Evolutionary conservation across 2,888 invertebrate genomes (phyloP).

Genomic region (Coenonympha glycerion): DNA sequence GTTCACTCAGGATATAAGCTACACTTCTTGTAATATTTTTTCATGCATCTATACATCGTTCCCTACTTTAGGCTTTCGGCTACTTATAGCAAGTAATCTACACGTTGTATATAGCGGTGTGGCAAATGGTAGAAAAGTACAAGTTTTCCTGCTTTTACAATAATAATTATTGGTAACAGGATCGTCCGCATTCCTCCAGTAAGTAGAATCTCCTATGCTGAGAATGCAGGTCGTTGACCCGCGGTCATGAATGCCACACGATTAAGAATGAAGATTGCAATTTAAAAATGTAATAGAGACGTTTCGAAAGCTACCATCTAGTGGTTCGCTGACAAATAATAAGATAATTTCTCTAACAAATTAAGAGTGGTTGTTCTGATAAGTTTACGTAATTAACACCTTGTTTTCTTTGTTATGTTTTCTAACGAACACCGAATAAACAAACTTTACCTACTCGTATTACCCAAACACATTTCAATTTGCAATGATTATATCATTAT

Average conservation of each 20-base stretch:
- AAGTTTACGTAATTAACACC: too few species aligned
- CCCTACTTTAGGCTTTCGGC: too few species aligned
- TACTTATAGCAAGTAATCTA: too few species aligned
- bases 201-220: slow-evolving; percentile 36
- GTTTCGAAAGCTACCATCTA: slow-evolving; percentile 1
- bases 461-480: slow-evolving; percentile 38
- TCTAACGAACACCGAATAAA: too few species aligned
- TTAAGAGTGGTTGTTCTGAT: slow-evolving; percentile 1
- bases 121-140: too few species aligned
- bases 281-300: slow-evolving; percentile 9
- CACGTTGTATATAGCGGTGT: too few species aligned
- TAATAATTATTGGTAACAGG: slow-evolving; percentile 8
- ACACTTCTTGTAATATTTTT: too few species aligned
- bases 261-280: slow-evolving; percentile 42
- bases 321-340: neutral
- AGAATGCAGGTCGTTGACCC: slow-evolving; percentile 46
- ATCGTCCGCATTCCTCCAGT: slow-evolving; percentile 39
- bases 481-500: slow-evolving; percentile 44
- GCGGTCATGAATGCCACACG: too few species aligned
- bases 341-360: slow-evolving; percentile 1
- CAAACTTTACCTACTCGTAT: too few species aligned
- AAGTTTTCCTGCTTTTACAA: neutral
- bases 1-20: too few species aligned
- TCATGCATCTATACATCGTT: too few species aligned
- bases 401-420: too few species aligned